phyloP scores from a whole-genome alignment of 2,113 vertebrate genomes.

The Cryptotis parvus region DNA sequence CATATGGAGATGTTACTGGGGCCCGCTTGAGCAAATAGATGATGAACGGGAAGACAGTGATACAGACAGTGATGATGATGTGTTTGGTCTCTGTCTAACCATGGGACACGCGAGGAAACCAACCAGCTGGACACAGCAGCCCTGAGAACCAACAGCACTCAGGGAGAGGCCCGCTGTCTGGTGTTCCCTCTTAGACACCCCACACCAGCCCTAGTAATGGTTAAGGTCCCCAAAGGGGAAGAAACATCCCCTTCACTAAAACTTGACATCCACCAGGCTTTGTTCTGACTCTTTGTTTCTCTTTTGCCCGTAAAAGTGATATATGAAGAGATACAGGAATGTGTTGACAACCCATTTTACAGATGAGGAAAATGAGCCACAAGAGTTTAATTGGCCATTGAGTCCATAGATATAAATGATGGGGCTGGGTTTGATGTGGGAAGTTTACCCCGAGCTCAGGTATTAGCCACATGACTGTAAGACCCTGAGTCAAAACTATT shows the following conservation, averaged over 20 bases:
- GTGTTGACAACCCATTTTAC: not conserved
- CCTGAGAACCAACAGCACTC: not conserved
- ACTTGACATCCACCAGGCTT: not conserved
- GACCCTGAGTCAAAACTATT: not conserved
- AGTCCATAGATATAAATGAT: rapidly evolving
- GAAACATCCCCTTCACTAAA: not conserved
- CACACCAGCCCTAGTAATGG: no score
- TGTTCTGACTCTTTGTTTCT: not conserved
- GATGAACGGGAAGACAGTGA: no score
- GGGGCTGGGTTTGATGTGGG: not conserved
- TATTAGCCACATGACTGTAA: not conserved
- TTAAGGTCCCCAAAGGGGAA: rapidly evolving
- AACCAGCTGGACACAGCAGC: not conserved
- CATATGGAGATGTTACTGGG: no score
- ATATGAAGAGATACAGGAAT: not conserved
- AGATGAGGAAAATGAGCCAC: not conserved
- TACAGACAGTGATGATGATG: no score
- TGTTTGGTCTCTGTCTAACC: not conserved
- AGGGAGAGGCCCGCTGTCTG: not conserved
- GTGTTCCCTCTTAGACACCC: no score
- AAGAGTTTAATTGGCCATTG: rapidly evolving
- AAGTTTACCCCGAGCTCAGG: not conserved
- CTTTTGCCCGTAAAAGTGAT: not conserved
- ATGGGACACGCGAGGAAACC: not conserved
- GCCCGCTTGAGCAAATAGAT: no score